Base-by-base conservation (phyloP, 2,888 invertebrate genomes). In the Autographa gamma region DNA sequence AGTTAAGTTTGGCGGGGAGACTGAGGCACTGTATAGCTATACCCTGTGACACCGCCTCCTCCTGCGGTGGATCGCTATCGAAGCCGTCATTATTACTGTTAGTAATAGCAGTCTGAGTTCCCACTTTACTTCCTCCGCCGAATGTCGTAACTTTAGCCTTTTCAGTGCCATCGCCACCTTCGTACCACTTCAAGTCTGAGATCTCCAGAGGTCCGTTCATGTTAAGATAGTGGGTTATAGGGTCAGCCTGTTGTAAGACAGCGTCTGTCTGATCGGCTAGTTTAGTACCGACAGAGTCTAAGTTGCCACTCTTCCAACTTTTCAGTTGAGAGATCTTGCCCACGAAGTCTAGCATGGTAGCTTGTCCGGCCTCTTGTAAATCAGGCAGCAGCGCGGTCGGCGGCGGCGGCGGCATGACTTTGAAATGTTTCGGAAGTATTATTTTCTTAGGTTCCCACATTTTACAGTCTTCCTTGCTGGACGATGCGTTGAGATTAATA, bases 11-110 rank as follows among this genome's bases (percentile, higher is more conserved):
- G 7, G 93, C 81, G 16, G 97, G 97, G 77, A 97, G 91, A 82
- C 92, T 91, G 32, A 97, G 88, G 84, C 97, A 97, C 86, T 97
- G 97, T 34, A 97, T 94, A 0, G 97, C 96, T 60, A 94, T 86
- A 62, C 95, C 95, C 64, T 93, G 93, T 2, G 95, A 92, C 0
- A 93, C 89, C 0, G 89, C 92, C 69, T 96, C 95, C 69, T 94
- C 93, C 67, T 91, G 93, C 5, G 91, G 91, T 5, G 93, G 93
- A 64, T 95, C 96, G 69, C 93, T 94, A 61, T 96, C 96, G 48
- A 95, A 94, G 1, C 96, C 96, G 77, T 96, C 96, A 66, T 93
- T 93, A 74, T 93, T 93, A 70, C 91, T 92, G 67, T 92, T 92
- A 34, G 89, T 91, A 0, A 93, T 92, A 2, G 90, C 91, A 3